Conservation (phyloP, 2,797 vertebrate species). For the Oreortyx pictus region DNA sequence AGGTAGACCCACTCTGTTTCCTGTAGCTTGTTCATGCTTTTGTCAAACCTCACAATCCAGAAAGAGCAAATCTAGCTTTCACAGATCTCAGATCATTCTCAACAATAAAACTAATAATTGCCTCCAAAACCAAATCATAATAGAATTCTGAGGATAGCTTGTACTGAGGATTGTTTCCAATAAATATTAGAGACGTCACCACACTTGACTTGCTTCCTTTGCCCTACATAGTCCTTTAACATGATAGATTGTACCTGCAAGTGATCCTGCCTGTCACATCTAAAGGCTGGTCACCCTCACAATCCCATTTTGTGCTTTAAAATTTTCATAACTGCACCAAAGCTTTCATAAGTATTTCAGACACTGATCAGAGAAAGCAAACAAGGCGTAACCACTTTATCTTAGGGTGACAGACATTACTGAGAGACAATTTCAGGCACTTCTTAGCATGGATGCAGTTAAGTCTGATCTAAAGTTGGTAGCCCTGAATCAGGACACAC, state of each 20-base stretch:
- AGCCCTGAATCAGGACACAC: not conserved
- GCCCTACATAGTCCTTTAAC: not conserved
- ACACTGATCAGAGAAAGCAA: not conserved
- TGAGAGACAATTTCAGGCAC: not conserved
- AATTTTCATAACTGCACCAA: not conserved
- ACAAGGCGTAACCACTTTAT: not conserved
- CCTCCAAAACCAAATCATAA: not conserved
- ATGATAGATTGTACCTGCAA: not conserved
- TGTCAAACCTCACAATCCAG: not conserved
- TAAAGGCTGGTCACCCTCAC: not conserved
- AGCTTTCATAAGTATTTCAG: not conserved
- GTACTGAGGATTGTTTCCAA: not conserved
- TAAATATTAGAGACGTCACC: not conserved
- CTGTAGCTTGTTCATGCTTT: not conserved
- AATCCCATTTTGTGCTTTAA: not conserved
- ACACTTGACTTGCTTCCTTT: not conserved
- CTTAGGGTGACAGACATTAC: not conserved
- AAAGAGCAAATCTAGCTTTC: not conserved
- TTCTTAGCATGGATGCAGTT: fast-evolving
- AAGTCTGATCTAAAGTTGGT: not conserved
- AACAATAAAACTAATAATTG: not conserved
- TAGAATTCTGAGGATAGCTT: not conserved
- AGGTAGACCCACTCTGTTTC: not conserved
- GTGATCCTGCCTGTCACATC: not conserved
- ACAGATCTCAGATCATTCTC: not conserved